Evolutionary conservation across 2,888 invertebrate genomes (phyloP).

Genomic region (Cerastoderma edule): DNA sequence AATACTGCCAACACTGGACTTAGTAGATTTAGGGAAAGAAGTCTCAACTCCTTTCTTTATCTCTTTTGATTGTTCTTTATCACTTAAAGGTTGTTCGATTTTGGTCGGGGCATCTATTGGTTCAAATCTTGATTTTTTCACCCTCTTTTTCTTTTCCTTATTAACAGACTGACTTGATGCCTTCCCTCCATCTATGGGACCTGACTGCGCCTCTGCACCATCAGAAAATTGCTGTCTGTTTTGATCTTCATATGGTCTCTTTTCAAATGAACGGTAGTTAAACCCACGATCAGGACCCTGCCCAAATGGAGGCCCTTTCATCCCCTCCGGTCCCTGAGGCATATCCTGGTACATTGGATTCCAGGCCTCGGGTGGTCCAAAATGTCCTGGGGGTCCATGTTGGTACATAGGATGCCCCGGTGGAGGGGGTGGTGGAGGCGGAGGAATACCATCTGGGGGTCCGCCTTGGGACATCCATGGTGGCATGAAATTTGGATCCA

Average conservation of each 20-base stretch:
- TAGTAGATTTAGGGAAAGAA: background rate
- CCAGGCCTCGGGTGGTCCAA: slow-evolving; percentile 13
- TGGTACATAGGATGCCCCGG: slow-evolving; percentile 19
- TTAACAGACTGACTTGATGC: too few relatives aligned
- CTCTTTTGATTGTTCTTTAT: too few relatives aligned
- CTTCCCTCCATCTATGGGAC: too few relatives aligned
- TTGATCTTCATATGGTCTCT: background rate
- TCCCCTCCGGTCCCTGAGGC: slow-evolving; percentile 10
- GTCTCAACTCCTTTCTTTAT: too few relatives aligned
- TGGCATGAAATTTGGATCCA: slow-evolving; percentile 20
- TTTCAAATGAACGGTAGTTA: background rate
- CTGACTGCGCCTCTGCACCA: background rate
- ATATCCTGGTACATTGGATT: slow-evolving; percentile 18
- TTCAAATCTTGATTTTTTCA: slow-evolving; percentile 17
- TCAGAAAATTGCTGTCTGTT: background rate
- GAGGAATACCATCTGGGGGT: slow-evolving; percentile 37
- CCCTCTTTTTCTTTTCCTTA: slow-evolving; percentile 4
- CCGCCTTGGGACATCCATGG: slow-evolving; percentile 14
- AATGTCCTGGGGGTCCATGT: slow-evolving; percentile 30
- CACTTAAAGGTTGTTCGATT: too few relatives aligned
- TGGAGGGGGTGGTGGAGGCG: slow-evolving; percentile 12
- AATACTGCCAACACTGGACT: slow-evolving; percentile 13
- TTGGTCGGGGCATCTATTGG: too few relatives aligned
- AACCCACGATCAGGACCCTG: background rate
- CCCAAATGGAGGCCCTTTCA: slow-evolving; percentile 1